Conservation (phyloP, 2,797 vertebrate species). For the Sarcoramphus papa region DNA sequence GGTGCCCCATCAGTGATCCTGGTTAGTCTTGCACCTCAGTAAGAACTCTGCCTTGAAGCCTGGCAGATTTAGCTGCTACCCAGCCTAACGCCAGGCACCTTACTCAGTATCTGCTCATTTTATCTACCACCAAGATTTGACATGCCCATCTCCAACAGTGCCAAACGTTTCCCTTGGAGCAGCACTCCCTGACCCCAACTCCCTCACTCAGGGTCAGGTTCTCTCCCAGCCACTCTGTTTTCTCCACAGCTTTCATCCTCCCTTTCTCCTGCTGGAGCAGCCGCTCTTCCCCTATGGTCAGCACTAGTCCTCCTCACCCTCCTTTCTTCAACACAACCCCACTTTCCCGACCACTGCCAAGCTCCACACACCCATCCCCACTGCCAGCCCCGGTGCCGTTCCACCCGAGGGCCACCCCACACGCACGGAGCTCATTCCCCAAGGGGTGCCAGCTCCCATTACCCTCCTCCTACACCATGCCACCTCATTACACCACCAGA, state of each 20-base stretch:
- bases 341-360: rapidly evolving
- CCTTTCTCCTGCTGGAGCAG: background rate
- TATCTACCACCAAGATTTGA: background rate
- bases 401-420: background rate
- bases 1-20: background rate
- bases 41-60: background rate
- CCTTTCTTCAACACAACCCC: background rate
- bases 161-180: background rate
- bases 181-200: background rate
- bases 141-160: no score
- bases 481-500: background rate
- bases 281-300: no score
- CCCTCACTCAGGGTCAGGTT: background rate
- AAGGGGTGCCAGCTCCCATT: background rate
- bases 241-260: background rate
- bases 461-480: rapidly evolving
- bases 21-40: background rate
- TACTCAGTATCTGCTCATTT: background rate
- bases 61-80: background rate
- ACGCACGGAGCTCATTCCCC: background rate
- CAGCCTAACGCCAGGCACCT: background rate
- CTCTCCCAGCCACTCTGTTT: background rate
- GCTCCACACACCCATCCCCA: background rate
- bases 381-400: background rate
- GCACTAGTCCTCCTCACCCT: background rate